phyloP scores from a whole-genome alignment of 2,797 vertebrate genomes.

The Onychomys torridus region DNA sequence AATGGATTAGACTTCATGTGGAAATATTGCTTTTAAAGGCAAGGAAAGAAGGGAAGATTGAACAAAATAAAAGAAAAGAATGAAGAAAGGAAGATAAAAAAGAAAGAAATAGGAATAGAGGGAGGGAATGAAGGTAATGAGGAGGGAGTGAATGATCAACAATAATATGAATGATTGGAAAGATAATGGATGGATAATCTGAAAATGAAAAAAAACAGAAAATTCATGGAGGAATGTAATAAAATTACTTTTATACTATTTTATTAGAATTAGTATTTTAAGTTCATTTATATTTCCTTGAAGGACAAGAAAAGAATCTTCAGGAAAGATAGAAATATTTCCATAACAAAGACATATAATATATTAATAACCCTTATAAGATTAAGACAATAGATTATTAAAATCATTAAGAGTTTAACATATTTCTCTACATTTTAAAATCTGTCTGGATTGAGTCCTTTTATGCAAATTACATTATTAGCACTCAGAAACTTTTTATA shows the following conservation, averaged over 20 bases:
- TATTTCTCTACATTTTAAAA: constrained; percentile 57
- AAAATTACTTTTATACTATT: background rate
- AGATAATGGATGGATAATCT: background rate
- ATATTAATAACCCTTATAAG: constrained; percentile 55
- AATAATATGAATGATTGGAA: background rate
- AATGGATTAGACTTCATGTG: rapidly evolving
- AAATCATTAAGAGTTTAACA: constrained; percentile 58
- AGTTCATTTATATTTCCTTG: constrained; percentile 18
- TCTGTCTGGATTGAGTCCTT: constrained; percentile 54
- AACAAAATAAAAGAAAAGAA: background rate
- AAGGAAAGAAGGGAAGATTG: background rate
- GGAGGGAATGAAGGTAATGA: too few species aligned
- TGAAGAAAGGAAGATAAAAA: background rate
- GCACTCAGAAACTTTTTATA: constrained; percentile 67
- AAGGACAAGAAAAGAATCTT: background rate
- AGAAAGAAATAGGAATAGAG: too few species aligned
- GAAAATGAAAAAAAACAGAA: background rate
- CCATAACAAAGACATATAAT: background rate
- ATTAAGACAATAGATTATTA: constrained; percentile 62
- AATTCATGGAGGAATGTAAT: background rate
- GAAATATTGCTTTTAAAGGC: background rate
- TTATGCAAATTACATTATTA: constrained; percentile 79
- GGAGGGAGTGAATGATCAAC: background rate
- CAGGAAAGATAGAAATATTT: constrained; percentile 18
- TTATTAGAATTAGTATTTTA: background rate